Evolutionary conservation across 1,140 invertebrate genomes (phyloP).

Genomic region (Pectinophora gossypiella): DNA sequence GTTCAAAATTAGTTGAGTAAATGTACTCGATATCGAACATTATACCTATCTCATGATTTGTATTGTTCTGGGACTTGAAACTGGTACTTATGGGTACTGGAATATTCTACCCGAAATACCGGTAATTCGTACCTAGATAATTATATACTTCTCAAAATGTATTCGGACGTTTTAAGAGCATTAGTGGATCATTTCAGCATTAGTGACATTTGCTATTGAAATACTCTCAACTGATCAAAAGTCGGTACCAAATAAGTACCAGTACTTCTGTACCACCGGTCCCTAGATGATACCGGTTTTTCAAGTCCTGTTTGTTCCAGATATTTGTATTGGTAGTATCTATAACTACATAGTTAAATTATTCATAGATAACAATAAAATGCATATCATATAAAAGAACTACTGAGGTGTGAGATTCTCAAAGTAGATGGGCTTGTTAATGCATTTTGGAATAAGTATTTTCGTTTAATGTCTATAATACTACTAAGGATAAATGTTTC

Average conservation of each 20-base stretch:
- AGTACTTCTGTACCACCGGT: too few relatives aligned
- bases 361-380: slow-evolving; percentile 52
- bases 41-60: slow-evolving; percentile 42
- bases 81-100: too few relatives aligned
- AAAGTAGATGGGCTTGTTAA: slow-evolving; percentile 41
- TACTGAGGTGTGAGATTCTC: slow-evolving; percentile 25
- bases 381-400: slow-evolving; percentile 40
- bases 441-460: slow-evolving; percentile 64
- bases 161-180: too few relatives aligned
- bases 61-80: slow-evolving; percentile 27
- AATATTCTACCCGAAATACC: too few relatives aligned
- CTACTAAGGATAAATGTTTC: slow-evolving; percentile 66
- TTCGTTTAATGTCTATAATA: slow-evolving; percentile 56
- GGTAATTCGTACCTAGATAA: too few relatives aligned
- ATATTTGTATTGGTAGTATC: slow-evolving; percentile 52
- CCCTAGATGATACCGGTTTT: not conserved
- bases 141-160: too few relatives aligned
- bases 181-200: too few relatives aligned
- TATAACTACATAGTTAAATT: slow-evolving; percentile 61
- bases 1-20: slow-evolving; percentile 62
- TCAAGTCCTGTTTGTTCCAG: slow-evolving; percentile 13
- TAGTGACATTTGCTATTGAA: too few relatives aligned
- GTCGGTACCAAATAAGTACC: too few relatives aligned
- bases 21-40: slow-evolving; percentile 37
- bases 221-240: too few relatives aligned